Conservation (phyloP, 1,140 invertebrate genomes). For the Ooceraea biroi region DNA sequence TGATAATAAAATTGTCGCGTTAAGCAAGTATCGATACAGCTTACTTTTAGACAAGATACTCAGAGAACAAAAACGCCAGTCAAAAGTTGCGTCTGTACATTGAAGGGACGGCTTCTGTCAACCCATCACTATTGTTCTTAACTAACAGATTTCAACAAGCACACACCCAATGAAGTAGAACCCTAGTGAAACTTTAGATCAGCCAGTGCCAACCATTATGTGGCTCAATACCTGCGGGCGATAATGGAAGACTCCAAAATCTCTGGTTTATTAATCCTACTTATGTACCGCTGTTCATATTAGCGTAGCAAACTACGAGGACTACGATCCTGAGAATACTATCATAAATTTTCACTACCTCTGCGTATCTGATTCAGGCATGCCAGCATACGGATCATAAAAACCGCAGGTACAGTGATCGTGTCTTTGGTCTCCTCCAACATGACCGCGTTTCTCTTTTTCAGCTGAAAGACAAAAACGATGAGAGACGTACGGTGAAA, state of each 20-base stretch:
- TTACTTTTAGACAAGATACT: constrained; percentile 17
- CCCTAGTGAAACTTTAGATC: constrained; percentile 21
- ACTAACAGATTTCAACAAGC: background rate
- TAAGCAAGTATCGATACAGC: background rate
- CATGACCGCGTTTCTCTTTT: constrained; percentile 94
- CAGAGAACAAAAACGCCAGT: constrained; percentile 16
- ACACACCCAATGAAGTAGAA: constrained; percentile 8
- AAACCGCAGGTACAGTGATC: constrained; percentile 95
- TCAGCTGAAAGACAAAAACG: constrained; percentile 88
- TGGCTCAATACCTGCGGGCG: constrained; percentile 59
- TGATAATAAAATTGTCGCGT: constrained; percentile 8
- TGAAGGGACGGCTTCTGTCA: background rate
- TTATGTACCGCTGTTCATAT: constrained; percentile 54
- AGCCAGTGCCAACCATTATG: constrained; percentile 32
- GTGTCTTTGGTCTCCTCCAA: constrained; percentile 95
- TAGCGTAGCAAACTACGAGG: constrained; percentile 56
- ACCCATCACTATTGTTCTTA: background rate
- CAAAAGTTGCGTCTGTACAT: constrained; percentile 21
- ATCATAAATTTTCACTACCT: constrained; percentile 84
- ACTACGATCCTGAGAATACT: constrained; percentile 57
- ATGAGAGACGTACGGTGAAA: background rate
- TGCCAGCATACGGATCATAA: constrained; percentile 95
- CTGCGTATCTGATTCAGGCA: constrained; percentile 92
- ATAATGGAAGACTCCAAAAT: constrained; percentile 57
- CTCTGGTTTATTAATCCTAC: constrained; percentile 51